Evolutionary conservation across 2,888 invertebrate genomes (phyloP).

Genomic region (Noctua comes): DNA sequence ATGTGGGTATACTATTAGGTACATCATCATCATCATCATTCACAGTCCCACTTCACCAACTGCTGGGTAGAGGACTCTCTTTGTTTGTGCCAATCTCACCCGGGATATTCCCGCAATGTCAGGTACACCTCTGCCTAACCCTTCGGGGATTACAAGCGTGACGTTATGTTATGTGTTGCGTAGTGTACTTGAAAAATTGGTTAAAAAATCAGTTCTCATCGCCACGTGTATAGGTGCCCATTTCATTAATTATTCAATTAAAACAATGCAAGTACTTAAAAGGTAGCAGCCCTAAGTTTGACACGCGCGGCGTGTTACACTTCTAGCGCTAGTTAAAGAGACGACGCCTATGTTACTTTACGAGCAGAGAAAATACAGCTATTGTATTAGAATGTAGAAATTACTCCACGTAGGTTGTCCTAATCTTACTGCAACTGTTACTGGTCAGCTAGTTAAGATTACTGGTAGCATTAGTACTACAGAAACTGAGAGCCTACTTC

Average conservation of each 20-base stretch:
- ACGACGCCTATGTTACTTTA: conserved; percentile 57
- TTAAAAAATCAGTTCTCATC: not conserved
- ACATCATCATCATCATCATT: too few species aligned
- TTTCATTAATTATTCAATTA: not conserved
- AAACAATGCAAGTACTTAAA: too few species aligned
- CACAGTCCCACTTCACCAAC: too few species aligned
- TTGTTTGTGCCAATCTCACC: too few species aligned
- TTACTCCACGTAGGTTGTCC: conserved; percentile 4
- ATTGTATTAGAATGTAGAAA: conserved; percentile 43
- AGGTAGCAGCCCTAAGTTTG: conserved; percentile 47
- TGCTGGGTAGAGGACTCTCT: too few species aligned
- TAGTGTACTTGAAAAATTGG: not conserved
- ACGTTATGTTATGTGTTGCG: too few species aligned
- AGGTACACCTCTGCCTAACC: too few species aligned
- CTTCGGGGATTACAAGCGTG: too few species aligned
- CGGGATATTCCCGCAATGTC: too few species aligned
- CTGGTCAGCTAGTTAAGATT: not conserved
- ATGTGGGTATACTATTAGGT: not conserved
- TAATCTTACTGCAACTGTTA: not conserved
- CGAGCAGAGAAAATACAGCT: conserved; percentile 33
- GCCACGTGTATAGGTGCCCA: not conserved
- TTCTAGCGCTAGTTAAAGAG: conserved; percentile 64
- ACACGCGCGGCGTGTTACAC: conserved; percentile 65
- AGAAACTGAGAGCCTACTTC: not conserved
- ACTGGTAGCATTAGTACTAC: not conserved